Percentiles rank a stretch among this genome's conserved stretches.
phyloP scores from a whole-genome alignment of 1,140 invertebrate genomes.

The Muscidifurax raptorellus region DNA sequence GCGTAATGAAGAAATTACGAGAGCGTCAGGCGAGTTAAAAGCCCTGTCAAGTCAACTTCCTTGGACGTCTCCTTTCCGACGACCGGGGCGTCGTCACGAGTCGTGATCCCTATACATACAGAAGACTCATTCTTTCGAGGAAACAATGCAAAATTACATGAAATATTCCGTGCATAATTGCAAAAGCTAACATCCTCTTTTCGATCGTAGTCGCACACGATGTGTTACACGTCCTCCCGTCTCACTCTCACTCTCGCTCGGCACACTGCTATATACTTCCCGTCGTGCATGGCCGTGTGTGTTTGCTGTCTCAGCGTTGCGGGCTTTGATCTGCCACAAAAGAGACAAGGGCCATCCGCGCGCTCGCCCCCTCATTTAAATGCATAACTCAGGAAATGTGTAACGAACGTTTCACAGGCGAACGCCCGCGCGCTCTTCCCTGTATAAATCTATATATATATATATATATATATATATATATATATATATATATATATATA shows the following conservation, averaged over 20 bases:
- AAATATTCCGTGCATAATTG: not conserved
- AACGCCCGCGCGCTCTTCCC: constrained; percentile 23
- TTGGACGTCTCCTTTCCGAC: not conserved
- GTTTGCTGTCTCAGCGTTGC: constrained; percentile 61
- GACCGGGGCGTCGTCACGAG: not conserved
- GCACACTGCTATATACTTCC: not conserved
- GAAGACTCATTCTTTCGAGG: not conserved
- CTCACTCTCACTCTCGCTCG: not conserved
- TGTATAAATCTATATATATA: no score
- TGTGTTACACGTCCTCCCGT: not conserved
- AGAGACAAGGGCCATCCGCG: constrained; percentile 40
- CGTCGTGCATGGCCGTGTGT: not conserved
- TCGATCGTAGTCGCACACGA: not conserved
- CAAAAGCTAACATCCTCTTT: not conserved
- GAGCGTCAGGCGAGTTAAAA: no score
- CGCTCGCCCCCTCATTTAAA: constrained; percentile 62
- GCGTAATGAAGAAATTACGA: not conserved
- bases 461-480: no score
- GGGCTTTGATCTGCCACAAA: constrained; percentile 46
- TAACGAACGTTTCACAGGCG: constrained; percentile 71
- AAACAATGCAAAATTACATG: constrained; percentile 33
- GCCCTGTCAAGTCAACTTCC: not conserved
- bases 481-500: no score
- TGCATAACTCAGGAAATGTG: constrained; percentile 73
- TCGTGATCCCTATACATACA: not conserved